Percentiles rank a stretch among this genome's conserved stretches.
phyloP scores from a whole-genome alignment of 2,113 vertebrate species.

The Melanostigma gelatinosum region DNA sequence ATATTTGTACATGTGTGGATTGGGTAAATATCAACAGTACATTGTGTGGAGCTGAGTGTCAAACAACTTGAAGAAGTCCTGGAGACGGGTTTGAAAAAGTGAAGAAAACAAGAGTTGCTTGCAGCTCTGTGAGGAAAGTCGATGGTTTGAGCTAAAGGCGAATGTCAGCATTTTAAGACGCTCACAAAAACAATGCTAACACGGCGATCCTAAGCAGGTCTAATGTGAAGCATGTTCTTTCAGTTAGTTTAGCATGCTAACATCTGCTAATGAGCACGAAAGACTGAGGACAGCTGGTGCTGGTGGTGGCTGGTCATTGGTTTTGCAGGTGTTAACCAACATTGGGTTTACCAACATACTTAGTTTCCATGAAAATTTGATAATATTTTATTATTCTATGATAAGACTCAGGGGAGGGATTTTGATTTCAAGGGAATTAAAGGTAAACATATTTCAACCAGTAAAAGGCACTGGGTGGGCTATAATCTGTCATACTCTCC shows the following conservation, averaged over 20 bases:
- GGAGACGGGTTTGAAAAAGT: background rate
- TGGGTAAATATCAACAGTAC: background rate
- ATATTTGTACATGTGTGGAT: background rate
- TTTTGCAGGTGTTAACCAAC: background rate
- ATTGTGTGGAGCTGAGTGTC: background rate
- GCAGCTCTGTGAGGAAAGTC: background rate
- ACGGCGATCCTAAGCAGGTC: background rate
- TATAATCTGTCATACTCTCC: background rate
- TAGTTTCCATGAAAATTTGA: background rate
- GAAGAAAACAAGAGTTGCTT: background rate
- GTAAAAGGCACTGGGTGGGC: background rate
- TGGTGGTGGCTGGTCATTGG: background rate
- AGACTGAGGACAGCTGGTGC: background rate
- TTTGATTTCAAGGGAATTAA: background rate
- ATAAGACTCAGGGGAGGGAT: background rate
- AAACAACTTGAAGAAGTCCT: background rate
- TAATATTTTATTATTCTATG: background rate
- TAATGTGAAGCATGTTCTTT: background rate
- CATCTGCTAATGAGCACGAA: background rate
- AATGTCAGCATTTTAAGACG: background rate
- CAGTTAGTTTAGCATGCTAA: background rate
- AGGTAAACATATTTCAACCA: background rate
- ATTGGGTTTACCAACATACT: background rate
- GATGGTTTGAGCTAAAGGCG: background rate
- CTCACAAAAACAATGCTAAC: background rate